These are phyloP conservation scores for Notothenia coriiceps DNA, from an alignment of 2,113 vertebrate species.

Conservation along the genomic window DNA sequence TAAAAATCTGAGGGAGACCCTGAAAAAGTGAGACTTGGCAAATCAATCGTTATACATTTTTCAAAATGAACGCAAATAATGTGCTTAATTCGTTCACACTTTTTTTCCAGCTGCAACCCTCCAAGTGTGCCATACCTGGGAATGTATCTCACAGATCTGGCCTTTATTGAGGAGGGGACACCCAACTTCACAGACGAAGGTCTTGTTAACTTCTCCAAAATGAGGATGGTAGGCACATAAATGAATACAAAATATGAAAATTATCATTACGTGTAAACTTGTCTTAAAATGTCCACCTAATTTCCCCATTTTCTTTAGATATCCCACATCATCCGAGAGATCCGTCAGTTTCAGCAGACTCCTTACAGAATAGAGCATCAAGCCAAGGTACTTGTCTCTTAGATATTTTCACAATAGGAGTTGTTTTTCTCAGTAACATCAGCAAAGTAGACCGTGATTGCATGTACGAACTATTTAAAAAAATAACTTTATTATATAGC, in stretches of 20 bases:
- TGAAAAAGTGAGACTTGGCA: conserved; percentile 91
- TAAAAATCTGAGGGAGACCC: conserved; percentile 98
- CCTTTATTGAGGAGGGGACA: conserved; percentile 98
- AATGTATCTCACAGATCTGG: conserved; percentile 98
- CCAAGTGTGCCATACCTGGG: conserved; percentile 97
- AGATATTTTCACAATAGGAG: background rate
- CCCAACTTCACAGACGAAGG: conserved; percentile 99
- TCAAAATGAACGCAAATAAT: no score
- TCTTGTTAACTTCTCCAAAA: conserved; percentile 99
- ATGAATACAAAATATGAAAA: background rate
- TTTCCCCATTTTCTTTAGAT: conserved; percentile 84
- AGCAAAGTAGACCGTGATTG: background rate
- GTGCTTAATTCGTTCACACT: background rate
- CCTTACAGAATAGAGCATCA: conserved; percentile 97
- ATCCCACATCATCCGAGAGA: conserved; percentile 98
- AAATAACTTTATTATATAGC: background rate
- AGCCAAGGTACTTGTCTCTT: conserved; percentile 87
- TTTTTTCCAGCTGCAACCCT: conserved; percentile 91
- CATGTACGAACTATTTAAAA: background rate
- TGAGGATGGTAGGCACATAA: conserved; percentile 93
- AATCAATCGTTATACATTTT: background rate
- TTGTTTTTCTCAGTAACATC: background rate
- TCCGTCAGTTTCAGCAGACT: conserved; percentile 98
- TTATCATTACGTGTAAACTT: background rate
- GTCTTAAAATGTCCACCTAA: background rate